Percentiles rank a stretch among this genome's conserved stretches.
Conservation (phyloP, 2,888 invertebrate genomes). For the Epistrophella euchroma region DNA sequence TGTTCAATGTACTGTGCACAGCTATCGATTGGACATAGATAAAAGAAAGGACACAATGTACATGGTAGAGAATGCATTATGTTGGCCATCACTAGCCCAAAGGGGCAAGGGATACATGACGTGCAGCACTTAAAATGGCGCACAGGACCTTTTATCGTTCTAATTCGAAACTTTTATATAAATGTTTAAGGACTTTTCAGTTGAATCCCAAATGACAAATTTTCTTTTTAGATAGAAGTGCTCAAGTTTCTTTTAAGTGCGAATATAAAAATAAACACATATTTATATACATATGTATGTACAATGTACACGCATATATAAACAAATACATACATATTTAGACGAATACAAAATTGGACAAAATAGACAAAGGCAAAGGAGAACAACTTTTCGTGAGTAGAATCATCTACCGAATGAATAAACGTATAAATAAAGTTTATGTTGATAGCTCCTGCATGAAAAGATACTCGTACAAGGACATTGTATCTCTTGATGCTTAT, state of each 20-base stretch:
- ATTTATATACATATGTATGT: neutral
- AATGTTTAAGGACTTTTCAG: slow-evolving; percentile 47
- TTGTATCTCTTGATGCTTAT: slow-evolving; percentile 53
- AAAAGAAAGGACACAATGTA: slow-evolving; percentile 30
- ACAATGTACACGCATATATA: slow-evolving; percentile 13
- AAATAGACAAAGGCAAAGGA: slow-evolving; percentile 21
- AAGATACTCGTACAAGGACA: slow-evolving; percentile 51
- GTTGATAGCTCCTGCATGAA: slow-evolving; percentile 21
- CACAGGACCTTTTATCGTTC: slow-evolving; percentile 30
- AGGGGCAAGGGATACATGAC: neutral
- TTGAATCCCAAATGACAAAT: slow-evolving; percentile 42
- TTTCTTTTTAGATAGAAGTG: slow-evolving; percentile 14
- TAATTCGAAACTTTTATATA: slow-evolving; percentile 43
- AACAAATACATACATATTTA: slow-evolving; percentile 15
- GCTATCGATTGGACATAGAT: slow-evolving; percentile 51
- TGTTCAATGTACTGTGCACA: slow-evolving; percentile 36
- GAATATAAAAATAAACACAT: slow-evolving; percentile 35
- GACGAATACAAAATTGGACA: slow-evolving; percentile 17
- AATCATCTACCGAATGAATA: slow-evolving; percentile 48
- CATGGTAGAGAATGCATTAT: slow-evolving; percentile 47
- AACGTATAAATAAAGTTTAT: slow-evolving; percentile 37
- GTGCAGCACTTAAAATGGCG: slow-evolving; percentile 10
- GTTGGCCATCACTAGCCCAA: slow-evolving; percentile 51
- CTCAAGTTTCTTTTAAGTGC: slow-evolving; percentile 28
- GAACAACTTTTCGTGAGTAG: slow-evolving; percentile 41